Percentiles rank a stretch among this genome's conserved stretches.
Evolutionary conservation across 1,140 invertebrate genomes (phyloP).

Genomic region (Macrocentrus cingulum): DNA sequence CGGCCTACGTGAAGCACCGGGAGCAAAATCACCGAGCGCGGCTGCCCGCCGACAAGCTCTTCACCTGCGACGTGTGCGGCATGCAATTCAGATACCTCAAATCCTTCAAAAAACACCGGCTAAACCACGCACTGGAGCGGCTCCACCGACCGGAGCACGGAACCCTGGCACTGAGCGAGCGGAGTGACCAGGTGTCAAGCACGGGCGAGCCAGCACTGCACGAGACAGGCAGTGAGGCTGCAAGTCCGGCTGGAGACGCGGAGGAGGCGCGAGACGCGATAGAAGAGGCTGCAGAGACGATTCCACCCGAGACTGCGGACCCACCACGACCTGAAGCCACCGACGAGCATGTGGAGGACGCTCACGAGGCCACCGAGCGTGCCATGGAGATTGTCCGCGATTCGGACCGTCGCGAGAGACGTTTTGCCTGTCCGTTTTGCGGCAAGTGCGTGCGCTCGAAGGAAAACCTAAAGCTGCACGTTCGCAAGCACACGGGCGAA

Average conservation of each 20-base stretch:
- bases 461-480: conserved; percentile 85
- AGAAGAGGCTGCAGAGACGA: conserved; percentile 42
- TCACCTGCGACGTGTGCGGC: conserved; percentile 85
- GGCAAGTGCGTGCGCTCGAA: conserved; percentile 86
- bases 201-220: conserved; percentile 68
- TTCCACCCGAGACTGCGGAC: conserved; percentile 32
- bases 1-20: conserved; percentile 83
- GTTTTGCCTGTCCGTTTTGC: conserved; percentile 85
- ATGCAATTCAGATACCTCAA: conserved; percentile 86
- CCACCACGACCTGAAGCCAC: conserved; percentile 34
- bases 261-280: conserved; percentile 22
- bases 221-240: conserved; percentile 49
- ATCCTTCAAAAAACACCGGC: conserved; percentile 84
- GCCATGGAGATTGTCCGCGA: conserved; percentile 41
- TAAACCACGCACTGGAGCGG: conserved; percentile 82
- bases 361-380: conserved; percentile 41
- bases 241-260: conserved; percentile 33
- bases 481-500: conserved; percentile 86
- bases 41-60: conserved; percentile 82
- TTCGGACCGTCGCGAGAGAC: conserved; percentile 53
- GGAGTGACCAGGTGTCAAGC: conserved; percentile 70
- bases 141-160: conserved; percentile 59
- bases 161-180: conserved; percentile 43
- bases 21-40: conserved; percentile 85
- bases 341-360: conserved; percentile 33